Evolutionary conservation across 2,888 invertebrate genomes (phyloP), one percentile per base, ranked within the genome.

Genomic region (Agelastica alni): DNA sequence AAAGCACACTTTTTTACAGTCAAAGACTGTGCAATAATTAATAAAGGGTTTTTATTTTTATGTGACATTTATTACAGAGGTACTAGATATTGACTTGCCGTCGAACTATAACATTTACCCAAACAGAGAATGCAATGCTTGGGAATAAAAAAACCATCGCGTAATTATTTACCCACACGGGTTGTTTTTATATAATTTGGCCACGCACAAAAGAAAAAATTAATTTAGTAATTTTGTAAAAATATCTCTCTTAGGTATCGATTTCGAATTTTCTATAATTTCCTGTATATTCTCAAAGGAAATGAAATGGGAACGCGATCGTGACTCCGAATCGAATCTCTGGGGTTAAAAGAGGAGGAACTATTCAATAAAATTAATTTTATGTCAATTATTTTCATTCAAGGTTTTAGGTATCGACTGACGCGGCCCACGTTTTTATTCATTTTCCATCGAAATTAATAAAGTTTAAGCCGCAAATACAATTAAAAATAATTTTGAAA

Each of bases 271-370:
- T 61, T 57, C 56, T 62, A 52, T 57, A 67, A 67, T 67, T 67
- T 67, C 67, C 67, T 63, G 67, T 52, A 53, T 56, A 64, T 59
- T 58, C 65, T 61, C 65, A 36, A 59, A 64, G 64, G 67, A 65
- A 64, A 67, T 64, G 56, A 61, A 62, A 62, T 53, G 41, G 56
- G 58, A 60, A 56, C 64, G 63, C 61, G 64, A 62, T 56, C 65
- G 63, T 67, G 64, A 62, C 63, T 59, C 30, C 46, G 54, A 53
- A 51, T 56, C 39, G 37, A 51, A 56, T 48, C 60, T 58, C 58
- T 51, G 34, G 54, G 56, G 59, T 46, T 26, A 14, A 22, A 20
- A 13, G 31, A 9, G 18, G 20, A 41, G 53, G 51, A 52, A 43
- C 37, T 51, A 32, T 37, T 47, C 43, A 53, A 51, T 56, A 48